Conservation (phyloP, 2,113 vertebrate genomes). For the Actenoides lindsayi region DNA sequence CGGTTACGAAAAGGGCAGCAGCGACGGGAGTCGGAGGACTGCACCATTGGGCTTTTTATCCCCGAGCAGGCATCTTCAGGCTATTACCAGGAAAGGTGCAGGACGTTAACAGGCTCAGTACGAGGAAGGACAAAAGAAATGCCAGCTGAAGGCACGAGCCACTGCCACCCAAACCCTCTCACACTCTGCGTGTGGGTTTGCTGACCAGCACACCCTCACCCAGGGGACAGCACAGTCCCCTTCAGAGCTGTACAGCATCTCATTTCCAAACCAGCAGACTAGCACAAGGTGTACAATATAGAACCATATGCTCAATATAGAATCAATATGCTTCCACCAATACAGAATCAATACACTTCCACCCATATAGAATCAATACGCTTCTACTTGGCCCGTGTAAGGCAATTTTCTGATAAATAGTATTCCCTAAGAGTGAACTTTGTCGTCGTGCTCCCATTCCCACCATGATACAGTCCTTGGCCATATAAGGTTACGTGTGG, state of each 20-base stretch:
- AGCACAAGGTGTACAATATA: neutral
- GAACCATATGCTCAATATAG: no score
- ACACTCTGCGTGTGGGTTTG: rapidly evolving
- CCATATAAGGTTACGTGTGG: rapidly evolving
- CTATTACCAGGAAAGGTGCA: neutral
- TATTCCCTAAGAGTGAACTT: neutral
- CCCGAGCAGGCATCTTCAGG: neutral
- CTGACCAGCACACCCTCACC: neutral
- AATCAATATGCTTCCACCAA: no score
- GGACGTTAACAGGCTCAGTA: neutral
- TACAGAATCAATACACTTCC: no score
- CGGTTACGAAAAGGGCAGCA: neutral
- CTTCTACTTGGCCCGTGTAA: neutral
- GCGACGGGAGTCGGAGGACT: neutral
- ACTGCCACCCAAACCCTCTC: neutral
- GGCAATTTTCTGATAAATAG: neutral
- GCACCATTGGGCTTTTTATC: neutral
- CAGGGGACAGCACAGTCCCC: rapidly evolving
- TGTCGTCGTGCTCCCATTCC: neutral
- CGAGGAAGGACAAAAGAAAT: neutral
- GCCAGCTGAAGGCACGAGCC: neutral
- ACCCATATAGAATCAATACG: neutral
- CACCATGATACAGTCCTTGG: neutral
- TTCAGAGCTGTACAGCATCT: neutral
- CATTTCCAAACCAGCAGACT: neutral